Evolutionary conservation across 2,797 vertebrate species (phyloP).

Genomic region (Phataginus tricuspis): DNA sequence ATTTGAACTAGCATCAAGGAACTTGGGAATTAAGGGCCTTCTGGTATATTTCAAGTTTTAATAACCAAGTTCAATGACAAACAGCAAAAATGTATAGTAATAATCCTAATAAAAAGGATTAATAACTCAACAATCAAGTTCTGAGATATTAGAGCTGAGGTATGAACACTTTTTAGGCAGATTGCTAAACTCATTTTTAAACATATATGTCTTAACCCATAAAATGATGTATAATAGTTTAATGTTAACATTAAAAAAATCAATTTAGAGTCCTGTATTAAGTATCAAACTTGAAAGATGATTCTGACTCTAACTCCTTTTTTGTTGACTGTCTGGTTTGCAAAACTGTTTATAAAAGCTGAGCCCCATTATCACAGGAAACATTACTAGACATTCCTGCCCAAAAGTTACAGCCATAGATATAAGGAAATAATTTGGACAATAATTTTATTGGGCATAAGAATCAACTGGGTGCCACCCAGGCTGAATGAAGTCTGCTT

Average conservation of each 20-base stretch:
- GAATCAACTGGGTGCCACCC: not conserved
- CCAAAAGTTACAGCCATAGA: not conserved
- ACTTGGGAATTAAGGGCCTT: slow-evolving; percentile 3
- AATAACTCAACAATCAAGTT: slow-evolving; percentile 20
- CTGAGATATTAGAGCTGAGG: not conserved
- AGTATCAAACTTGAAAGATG: not conserved
- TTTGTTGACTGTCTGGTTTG: not conserved
- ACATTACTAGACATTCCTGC: not conserved
- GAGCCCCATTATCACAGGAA: not conserved
- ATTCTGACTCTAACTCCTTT: not conserved
- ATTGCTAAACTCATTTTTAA: slow-evolving; percentile 8
- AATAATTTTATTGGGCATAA: not conserved
- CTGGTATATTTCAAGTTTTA: slow-evolving; percentile 37
- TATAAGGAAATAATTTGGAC: not conserved
- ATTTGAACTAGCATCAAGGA: slow-evolving; percentile 1
- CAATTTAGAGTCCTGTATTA: not conserved
- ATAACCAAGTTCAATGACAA: not conserved
- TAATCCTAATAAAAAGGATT: slow-evolving; percentile 38
- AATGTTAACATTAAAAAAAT: not conserved
- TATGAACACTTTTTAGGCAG: not conserved
- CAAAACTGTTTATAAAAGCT: not conserved
- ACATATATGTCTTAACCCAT: not conserved
- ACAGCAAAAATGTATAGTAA: slow-evolving; percentile 3
- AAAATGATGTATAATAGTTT: not conserved
- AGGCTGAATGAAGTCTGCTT: not conserved